Conservation (phyloP, 64 coral and sea anemone species). For the Pocillopora verrucosa region DNA sequence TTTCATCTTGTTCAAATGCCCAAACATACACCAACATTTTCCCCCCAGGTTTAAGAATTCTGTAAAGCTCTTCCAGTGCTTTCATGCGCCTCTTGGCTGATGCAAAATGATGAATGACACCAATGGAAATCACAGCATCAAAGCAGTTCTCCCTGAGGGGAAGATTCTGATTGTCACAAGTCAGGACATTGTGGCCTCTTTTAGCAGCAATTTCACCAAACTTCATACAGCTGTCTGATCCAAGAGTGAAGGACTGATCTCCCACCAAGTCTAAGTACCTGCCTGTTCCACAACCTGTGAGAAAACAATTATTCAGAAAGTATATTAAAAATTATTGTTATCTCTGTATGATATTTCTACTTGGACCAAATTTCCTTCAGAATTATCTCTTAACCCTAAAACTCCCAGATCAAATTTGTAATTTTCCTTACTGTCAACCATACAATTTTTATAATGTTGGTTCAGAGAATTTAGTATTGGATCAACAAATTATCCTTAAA, state of each 20-base stretch:
- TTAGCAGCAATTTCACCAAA: slow-evolving; percentile 77
- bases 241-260: slow-evolving; percentile 51
- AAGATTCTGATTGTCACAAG: slow-evolving; percentile 84
- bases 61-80: slow-evolving; percentile 79
- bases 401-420: no score
- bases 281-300: slow-evolving; percentile 90
- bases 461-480: no score
- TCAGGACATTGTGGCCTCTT: slow-evolving; percentile 68
- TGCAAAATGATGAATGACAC: slow-evolving; percentile 98
- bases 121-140: slow-evolving; percentile 97
- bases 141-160: slow-evolving; percentile 73
- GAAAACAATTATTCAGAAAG: not conserved
- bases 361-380: no score
- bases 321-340: not conserved
- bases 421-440: no score
- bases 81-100: slow-evolving; percentile 67
- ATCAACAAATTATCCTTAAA: no score
- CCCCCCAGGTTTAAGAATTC: slow-evolving; percentile 80
- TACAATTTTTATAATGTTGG: no score
- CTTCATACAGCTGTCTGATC: slow-evolving; percentile 73
- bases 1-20: slow-evolving; percentile 86
- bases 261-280: slow-evolving; percentile 77
- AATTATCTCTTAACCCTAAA: not conserved
- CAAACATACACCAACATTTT: slow-evolving; percentile 94
- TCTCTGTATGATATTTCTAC: not conserved